Conservation (phyloP, 2,113 vertebrate species). For the Ptychochromis oligacanthus region DNA sequence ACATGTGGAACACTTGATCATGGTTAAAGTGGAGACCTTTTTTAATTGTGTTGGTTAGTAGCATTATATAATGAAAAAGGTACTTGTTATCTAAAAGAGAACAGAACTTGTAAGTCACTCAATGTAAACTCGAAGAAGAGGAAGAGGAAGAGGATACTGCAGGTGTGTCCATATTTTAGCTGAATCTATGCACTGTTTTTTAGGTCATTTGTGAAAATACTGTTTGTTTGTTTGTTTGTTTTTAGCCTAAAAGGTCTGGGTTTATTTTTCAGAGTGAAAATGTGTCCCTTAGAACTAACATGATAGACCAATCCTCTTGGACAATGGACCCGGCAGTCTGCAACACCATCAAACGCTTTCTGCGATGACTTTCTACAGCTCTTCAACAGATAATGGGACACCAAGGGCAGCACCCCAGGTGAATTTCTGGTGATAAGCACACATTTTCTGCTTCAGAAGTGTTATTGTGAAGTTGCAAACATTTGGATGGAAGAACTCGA, state of each 20-base stretch:
- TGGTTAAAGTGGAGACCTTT: slow-evolving; percentile 2
- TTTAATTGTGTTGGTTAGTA: slow-evolving; percentile 44
- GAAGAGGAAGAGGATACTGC: background rate
- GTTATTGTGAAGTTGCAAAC: slow-evolving; percentile 37
- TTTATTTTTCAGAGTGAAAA: slow-evolving; percentile 44
- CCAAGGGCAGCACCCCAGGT: background rate
- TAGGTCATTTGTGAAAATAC: background rate
- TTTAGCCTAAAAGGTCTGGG: background rate
- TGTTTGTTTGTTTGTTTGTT: background rate
- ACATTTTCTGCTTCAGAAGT: slow-evolving; percentile 20
- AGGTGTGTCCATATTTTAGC: background rate
- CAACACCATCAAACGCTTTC: slow-evolving; percentile 11
- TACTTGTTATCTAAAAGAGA: slow-evolving; percentile 17
- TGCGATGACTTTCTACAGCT: slow-evolving; percentile 2
- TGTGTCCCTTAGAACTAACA: slow-evolving; percentile 13
- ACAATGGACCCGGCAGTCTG: slow-evolving; percentile 32
- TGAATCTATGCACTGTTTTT: background rate
- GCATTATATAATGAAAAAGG: slow-evolving; percentile 31
- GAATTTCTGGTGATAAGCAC: slow-evolving; percentile 45
- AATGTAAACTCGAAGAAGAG: background rate
- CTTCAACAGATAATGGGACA: slow-evolving; percentile 37
- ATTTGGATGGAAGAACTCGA: background rate
- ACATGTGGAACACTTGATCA: slow-evolving; percentile 18
- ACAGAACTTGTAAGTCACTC: background rate
- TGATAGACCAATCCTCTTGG: slow-evolving; percentile 38